Base-by-base conservation (phyloP, 2,888 invertebrate genomes). In the Notodonta ziczac region DNA sequence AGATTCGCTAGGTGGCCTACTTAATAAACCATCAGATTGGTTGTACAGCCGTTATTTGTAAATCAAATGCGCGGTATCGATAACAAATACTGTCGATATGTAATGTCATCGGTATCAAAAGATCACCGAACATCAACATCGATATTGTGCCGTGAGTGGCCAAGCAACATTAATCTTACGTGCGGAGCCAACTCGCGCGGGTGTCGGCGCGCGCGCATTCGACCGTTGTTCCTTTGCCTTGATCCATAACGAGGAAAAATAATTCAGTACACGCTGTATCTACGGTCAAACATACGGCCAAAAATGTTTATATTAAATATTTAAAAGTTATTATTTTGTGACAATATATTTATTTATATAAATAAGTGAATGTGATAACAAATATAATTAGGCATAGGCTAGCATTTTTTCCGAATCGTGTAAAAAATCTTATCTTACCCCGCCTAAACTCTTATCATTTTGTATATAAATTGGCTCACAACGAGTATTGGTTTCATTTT, bases 91-190 rank as follows among this genome's bases (percentile, higher is more conserved):
- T 63, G 58, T 59, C 60, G 58, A 40, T 62, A 58, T 52, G 56
- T 63, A 24, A 52, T 60, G 50, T 42, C 56, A 56, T 3, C 50
- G 58, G 67, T 64, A 65, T 76, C 67, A 60, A 64, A 44, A 62
- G 57, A 76, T 74, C 62, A 65, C 51, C 55, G 66, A 71, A 70
- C 61, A 69, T 73, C 72, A 76, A 73, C 69, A 73, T 61, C 56
- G 59, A 57, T 58, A 66, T 73, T 64, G 64, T 54, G 52, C 35
- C 32, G 50, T 46, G 42, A 60, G 5, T 54, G 56, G 42, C 13
- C 56, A 44, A 42, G 56, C 13, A 32, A 32, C 64, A 65, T 71
- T 70, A 75, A 73, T 73, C 57, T 46, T 39, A 48, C 65, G 63
- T 65, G 67, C 59, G 69, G 52, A 65, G 66, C 46, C 63, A 63